Percentiles rank a stretch among this genome's conserved stretches.
phyloP scores from a whole-genome alignment of 2,797 vertebrate genomes.

The Coracias cyanogaster region DNA sequence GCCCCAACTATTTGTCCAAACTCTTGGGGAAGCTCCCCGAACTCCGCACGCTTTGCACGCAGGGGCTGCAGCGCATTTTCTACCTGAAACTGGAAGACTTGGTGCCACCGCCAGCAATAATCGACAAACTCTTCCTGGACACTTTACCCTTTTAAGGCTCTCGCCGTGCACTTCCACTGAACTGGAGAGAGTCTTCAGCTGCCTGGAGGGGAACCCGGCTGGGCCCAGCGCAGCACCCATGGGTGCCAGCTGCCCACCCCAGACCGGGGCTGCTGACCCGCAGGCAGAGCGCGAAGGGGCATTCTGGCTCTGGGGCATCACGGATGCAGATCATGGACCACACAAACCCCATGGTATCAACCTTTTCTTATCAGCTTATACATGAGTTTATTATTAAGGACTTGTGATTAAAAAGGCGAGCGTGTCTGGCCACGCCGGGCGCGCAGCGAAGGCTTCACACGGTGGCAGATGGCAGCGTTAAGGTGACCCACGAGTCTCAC shows the following conservation, averaged over 20 bases:
- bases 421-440: slow-evolving; percentile 63
- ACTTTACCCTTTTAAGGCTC: slow-evolving; percentile 96
- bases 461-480: slow-evolving; percentile 58
- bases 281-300: slow-evolving; percentile 73
- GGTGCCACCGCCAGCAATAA: slow-evolving; percentile 98
- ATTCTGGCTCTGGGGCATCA: slow-evolving; percentile 73
- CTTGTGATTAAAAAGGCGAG: slow-evolving; percentile 62
- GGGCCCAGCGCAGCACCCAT: slow-evolving; percentile 60
- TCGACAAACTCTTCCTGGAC: slow-evolving; percentile 99
- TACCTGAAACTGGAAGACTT: slow-evolving; percentile 99
- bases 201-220: slow-evolving; percentile 33
- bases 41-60: slow-evolving; percentile 98
- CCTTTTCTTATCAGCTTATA: slow-evolving; percentile 80
- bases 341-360: slow-evolving; percentile 79
- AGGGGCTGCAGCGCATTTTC: slow-evolving; percentile 99
- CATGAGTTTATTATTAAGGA: slow-evolving; percentile 72
- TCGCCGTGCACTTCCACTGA: slow-evolving; percentile 67
- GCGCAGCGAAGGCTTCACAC: slow-evolving; percentile 73
- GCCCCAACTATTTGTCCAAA: slow-evolving; percentile 98
- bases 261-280: slow-evolving; percentile 57
- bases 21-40: slow-evolving; percentile 98
- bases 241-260: slow-evolving; percentile 45
- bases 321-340: slow-evolving; percentile 78
- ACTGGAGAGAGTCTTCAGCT: slow-evolving; percentile 80
- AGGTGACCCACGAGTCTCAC: slow-evolving; percentile 75